Conservation (phyloP, 2,797 vertebrate species). For the Pampus argenteus region DNA sequence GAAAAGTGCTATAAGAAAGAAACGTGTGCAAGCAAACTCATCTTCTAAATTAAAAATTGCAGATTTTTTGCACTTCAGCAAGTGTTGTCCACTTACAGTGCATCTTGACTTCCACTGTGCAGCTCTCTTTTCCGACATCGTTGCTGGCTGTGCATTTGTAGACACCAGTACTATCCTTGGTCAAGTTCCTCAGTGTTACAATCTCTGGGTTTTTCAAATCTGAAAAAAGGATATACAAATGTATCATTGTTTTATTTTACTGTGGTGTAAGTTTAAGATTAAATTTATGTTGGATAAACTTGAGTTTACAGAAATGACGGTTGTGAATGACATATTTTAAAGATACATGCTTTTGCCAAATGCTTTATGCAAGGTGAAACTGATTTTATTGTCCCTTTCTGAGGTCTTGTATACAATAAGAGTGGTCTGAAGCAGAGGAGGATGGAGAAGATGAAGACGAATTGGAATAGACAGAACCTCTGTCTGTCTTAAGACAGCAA, state of each 20-base stretch:
- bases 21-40: background rate
- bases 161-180: constrained; percentile 85
- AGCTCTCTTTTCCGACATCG: constrained; percentile 91
- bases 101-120: constrained; percentile 89
- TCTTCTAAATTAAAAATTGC: background rate
- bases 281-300: background rate
- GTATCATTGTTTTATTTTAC: background rate
- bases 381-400: background rate
- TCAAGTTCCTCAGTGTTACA: constrained; percentile 90
- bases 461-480: constrained; percentile 9
- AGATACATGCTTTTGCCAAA: background rate
- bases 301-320: background rate
- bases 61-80: background rate
- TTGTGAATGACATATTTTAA: too few relatives aligned
- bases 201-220: constrained; percentile 90
- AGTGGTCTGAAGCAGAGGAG: background rate
- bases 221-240: constrained; percentile 47
- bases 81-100: constrained; percentile 86
- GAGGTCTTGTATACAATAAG: background rate
- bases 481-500: background rate
- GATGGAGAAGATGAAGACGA: background rate
- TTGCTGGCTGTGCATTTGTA: constrained; percentile 93
- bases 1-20: too few relatives aligned
- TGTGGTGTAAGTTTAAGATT: background rate
- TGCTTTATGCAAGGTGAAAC: background rate